phyloP scores from a whole-genome alignment of 2,888 invertebrate species.

The Hyposoter didymator region DNA sequence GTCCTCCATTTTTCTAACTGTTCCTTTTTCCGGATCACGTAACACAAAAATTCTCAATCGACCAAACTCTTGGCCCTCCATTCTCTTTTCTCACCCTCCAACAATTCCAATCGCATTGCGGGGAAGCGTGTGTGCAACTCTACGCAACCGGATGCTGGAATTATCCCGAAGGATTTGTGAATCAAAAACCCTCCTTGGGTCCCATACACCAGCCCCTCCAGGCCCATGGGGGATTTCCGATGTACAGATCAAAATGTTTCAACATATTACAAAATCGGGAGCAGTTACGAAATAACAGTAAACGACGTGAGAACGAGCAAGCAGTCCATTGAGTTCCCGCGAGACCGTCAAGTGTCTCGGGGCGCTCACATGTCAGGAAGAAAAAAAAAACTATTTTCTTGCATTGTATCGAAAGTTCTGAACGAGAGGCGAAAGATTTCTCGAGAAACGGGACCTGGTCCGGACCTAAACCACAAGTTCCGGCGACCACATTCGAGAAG shows the following conservation, averaged over 20 bases:
- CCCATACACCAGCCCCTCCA: conserved; percentile 11
- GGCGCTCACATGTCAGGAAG: not conserved
- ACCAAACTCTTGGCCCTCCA: conserved; percentile 13
- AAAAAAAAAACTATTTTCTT: not conserved
- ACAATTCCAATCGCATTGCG: conserved; percentile 46
- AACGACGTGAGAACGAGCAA: conserved; percentile 21
- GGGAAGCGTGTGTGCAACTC: conserved; percentile 33
- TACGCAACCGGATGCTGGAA: conserved; percentile 51
- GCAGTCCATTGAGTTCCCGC: not conserved
- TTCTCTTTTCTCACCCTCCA: not conserved
- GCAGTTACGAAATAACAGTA: conserved; percentile 43
- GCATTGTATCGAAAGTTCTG: not conserved
- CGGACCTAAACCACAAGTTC: conserved; percentile 37
- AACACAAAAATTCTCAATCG: conserved; percentile 72
- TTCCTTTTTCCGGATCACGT: conserved; percentile 71
- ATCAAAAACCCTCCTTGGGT: conserved; percentile 40
- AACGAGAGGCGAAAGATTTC: conserved; percentile 9
- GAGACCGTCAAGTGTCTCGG: conserved; percentile 27
- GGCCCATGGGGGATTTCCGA: not conserved
- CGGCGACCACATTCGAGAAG: conserved; percentile 24
- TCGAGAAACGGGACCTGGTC: conserved; percentile 24
- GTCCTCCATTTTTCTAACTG: conserved; percentile 48
- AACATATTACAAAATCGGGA: not conserved
- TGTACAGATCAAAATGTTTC: not conserved
- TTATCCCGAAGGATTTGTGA: conserved; percentile 47